Conservation (phyloP, 2,797 vertebrate species). For the Lerista edwardsae region DNA sequence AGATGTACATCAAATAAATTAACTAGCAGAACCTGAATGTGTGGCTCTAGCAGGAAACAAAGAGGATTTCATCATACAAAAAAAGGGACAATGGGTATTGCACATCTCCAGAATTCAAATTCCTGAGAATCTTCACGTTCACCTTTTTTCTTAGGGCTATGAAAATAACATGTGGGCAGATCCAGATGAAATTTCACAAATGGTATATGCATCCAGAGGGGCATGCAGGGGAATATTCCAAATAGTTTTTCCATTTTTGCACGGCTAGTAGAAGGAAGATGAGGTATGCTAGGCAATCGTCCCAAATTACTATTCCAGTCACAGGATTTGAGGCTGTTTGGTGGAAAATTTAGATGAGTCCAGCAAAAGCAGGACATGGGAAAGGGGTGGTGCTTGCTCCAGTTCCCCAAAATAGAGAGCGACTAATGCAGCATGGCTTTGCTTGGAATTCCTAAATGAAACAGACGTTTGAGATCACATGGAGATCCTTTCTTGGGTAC, state of each 20-base stretch:
- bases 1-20: background rate
- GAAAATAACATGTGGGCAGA: background rate
- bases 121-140: background rate
- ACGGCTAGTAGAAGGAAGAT: background rate
- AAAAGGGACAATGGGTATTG: too few species aligned
- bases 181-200: background rate
- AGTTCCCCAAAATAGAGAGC: background rate
- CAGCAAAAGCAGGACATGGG: too few species aligned
- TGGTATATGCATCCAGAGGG: background rate
- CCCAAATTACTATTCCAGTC: background rate
- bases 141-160: background rate
- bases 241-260: background rate
- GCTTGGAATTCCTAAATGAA: background rate
- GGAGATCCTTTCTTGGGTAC: too few species aligned
- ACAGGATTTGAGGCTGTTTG: background rate
- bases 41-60: background rate
- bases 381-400: background rate
- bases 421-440: background rate
- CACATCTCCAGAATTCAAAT: background rate
- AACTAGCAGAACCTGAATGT: background rate
- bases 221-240: background rate
- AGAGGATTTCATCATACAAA: background rate
- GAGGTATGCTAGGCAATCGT: background rate
- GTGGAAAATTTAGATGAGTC: background rate
- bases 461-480: too few species aligned